phyloP scores from a whole-genome alignment of 1,140 invertebrate species.

The Diuraphis noxia region DNA sequence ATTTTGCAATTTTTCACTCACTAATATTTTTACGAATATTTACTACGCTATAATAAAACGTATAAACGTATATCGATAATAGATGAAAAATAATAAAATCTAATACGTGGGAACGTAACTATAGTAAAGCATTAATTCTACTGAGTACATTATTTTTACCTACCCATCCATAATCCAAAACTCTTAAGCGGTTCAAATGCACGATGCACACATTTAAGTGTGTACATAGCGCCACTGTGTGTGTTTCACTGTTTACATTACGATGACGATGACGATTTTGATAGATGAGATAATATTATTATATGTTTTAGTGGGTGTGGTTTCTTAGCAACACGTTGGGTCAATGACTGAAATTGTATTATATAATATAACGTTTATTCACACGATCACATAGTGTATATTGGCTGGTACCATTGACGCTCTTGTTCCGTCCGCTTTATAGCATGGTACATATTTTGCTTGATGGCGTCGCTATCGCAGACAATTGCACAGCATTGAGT shows the following conservation, averaged over 20 bases:
- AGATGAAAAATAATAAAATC: too few relatives aligned
- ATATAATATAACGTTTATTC: background rate
- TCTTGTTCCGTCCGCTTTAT: background rate
- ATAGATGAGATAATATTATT: background rate
- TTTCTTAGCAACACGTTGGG: constrained; percentile 34
- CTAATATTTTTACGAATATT: too few relatives aligned
- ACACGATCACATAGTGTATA: background rate
- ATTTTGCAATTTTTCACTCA: too few relatives aligned
- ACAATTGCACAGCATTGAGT: background rate
- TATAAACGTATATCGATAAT: too few relatives aligned
- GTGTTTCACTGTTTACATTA: background rate
- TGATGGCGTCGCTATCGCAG: background rate
- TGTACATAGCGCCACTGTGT: background rate
- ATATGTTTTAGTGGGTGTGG: background rate
- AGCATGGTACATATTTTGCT: background rate
- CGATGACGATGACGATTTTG: background rate
- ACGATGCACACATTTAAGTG: background rate
- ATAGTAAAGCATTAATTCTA: background rate
- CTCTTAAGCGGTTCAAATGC: background rate
- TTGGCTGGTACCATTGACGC: background rate
- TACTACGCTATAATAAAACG: too few relatives aligned
- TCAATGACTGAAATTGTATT: constrained; percentile 15
- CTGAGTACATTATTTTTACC: background rate
- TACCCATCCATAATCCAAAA: background rate
- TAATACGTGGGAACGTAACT: too few relatives aligned